Conservation (phyloP, 2,113 vertebrate genomes). For the Archilochus colubris region DNA sequence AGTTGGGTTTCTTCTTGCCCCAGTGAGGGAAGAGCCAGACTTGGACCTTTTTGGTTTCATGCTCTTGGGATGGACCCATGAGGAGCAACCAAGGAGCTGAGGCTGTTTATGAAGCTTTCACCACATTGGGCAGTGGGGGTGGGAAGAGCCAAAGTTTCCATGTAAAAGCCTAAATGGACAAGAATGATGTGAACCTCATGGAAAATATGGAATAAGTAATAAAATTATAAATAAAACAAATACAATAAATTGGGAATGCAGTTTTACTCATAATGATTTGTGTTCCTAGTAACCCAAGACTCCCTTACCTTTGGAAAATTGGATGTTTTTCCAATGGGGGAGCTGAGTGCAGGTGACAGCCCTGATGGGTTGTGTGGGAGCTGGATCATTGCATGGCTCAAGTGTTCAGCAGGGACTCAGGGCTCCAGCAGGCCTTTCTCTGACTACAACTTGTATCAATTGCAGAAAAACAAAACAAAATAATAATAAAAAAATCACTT, state of each 20-base stretch:
- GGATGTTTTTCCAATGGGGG: conserved; percentile 12
- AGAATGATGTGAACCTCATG: conserved; percentile 52
- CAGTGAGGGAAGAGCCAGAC: neutral
- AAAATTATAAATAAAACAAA: conserved; percentile 84
- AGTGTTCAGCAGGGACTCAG: neutral
- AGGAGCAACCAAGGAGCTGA: neutral
- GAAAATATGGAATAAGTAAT: conserved; percentile 77
- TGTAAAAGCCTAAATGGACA: neutral
- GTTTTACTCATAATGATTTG: conserved; percentile 76
- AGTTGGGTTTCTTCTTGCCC: neutral
- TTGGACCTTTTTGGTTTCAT: neutral
- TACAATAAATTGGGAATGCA: conserved; percentile 76
- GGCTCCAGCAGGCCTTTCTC: neutral
- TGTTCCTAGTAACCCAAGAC: conserved; percentile 76
- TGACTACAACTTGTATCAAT: neutral
- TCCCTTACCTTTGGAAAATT: conserved; percentile 49
- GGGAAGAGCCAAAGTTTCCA: conserved; percentile 54
- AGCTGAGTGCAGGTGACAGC: conserved; percentile 27
- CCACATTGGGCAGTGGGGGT: neutral
- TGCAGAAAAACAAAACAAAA: neutral
- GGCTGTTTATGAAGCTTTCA: conserved; percentile 23
- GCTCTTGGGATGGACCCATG: neutral
- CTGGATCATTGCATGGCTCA: neutral
- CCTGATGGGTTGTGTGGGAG: neutral
- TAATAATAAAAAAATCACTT: neutral